Conservation (phyloP, 2,888 invertebrate genomes). For the Drosophila rubida region DNA sequence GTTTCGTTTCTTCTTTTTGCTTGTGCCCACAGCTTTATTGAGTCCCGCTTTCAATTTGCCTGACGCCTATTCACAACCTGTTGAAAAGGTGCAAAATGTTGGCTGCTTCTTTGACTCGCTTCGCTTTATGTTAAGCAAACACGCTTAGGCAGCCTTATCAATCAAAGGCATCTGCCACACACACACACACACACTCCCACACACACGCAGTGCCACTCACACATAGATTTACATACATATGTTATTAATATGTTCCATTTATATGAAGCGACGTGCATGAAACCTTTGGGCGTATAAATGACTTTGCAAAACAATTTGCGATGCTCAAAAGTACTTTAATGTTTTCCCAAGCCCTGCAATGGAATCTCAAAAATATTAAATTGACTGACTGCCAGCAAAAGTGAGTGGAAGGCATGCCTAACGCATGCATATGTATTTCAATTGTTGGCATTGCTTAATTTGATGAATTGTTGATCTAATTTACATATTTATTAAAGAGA, state of each 20-base stretch:
- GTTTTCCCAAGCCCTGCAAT: neutral
- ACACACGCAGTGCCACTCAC: slow-evolving; percentile 24
- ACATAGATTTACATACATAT: slow-evolving; percentile 42
- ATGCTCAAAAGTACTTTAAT: neutral
- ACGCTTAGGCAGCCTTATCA: slow-evolving; percentile 79
- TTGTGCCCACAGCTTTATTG: slow-evolving; percentile 70
- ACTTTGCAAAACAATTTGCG: neutral
- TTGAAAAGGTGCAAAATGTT: slow-evolving; percentile 78
- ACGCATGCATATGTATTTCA: neutral
- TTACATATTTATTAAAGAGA: neutral
- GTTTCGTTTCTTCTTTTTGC: slow-evolving; percentile 11
- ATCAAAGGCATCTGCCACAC: slow-evolving; percentile 69
- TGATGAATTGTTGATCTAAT: neutral
- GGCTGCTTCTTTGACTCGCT: slow-evolving; percentile 39
- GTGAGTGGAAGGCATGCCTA: neutral
- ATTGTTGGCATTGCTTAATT: neutral
- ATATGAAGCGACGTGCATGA: slow-evolving; percentile 25
- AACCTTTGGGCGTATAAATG: slow-evolving; percentile 14
- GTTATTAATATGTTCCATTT: slow-evolving; percentile 73
- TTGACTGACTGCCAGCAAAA: too few relatives aligned
- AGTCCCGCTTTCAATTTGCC: slow-evolving; percentile 75
- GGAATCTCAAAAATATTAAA: neutral
- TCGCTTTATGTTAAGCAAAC: slow-evolving; percentile 60
- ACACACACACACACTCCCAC: slow-evolving; percentile 18
- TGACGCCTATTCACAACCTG: slow-evolving; percentile 62